Conservation (phyloP, 2,113 vertebrate species). For the Thomomys bottae region DNA sequence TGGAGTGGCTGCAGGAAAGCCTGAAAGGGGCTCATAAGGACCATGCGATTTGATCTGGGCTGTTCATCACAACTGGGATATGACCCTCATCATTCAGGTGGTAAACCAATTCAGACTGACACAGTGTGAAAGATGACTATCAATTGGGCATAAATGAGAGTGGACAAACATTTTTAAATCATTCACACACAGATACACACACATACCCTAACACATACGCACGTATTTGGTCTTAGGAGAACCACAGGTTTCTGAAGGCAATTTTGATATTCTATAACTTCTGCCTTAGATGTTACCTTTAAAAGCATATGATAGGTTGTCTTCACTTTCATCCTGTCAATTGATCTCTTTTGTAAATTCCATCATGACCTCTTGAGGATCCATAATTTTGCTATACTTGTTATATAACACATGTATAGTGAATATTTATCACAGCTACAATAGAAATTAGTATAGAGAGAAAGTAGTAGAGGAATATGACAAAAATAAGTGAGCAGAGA, state of each 20-base stretch:
- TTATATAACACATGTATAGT: constrained; percentile 25
- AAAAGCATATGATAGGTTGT: not conserved
- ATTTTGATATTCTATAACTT: not conserved
- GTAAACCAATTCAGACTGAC: not conserved
- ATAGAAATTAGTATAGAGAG: constrained; percentile 52
- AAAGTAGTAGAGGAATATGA: not conserved
- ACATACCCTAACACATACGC: not conserved
- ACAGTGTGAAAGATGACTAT: not conserved
- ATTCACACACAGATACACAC: not conserved
- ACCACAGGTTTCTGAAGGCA: not conserved
- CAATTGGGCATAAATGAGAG: not conserved
- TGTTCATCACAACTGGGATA: not conserved
- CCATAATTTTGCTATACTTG: constrained; percentile 27
- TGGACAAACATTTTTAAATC: not conserved
- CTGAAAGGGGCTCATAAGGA: not conserved
- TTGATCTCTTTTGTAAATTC: constrained; percentile 39
- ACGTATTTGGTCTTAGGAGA: not conserved
- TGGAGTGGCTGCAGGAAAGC: not conserved
- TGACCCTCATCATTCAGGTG: not conserved
- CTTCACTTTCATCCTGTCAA: constrained; percentile 16
- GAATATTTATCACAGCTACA: constrained; percentile 63
- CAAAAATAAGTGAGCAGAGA: constrained; percentile 21
- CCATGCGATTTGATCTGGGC: not conserved
- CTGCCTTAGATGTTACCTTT: not conserved
- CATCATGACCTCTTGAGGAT: constrained; percentile 36